Evolutionary conservation across 2,888 invertebrate species (phyloP), one percentile per base, ranked within the genome.

Genomic region (Amphipyra tragopoginis): DNA sequence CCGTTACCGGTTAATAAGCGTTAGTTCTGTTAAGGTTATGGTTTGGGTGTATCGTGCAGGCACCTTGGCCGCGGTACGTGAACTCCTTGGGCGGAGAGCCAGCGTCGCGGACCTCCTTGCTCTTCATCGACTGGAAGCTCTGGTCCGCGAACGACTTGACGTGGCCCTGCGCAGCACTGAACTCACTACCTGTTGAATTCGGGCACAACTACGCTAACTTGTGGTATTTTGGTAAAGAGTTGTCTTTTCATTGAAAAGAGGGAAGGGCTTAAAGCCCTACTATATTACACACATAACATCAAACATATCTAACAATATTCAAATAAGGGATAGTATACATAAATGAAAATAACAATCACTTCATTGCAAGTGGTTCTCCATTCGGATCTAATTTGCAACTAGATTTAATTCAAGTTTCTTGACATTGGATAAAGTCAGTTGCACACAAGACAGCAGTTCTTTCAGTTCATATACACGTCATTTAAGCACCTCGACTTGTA

Each of bases 81-180:
- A 91, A 93, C 86, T 96, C 96, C 89, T 96, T 95, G 59, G 96
- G 96, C 33, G 97, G 97, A 63, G 97, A 97, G 90, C 96, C 96
- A 15, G 97, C 97, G 87, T 97, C 97, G 62, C 97, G 95, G 68
- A 97, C 96, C 92, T 97, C 97, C 93, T 97, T 97, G 80, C 96
- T 96, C 93, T 97, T 97, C 89, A 97, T 95, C 72, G 97, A 96
- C 88, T 97, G 95, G 93, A 97, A 97, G 86, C 96, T 97, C 91
- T 97, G 97, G 91, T 97, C 97, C 54, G 96, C 95, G 83, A 97
- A 94, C 11, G 97, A 96, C 85, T 97, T 96, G 55, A 97, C 96
- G 88, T 97, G 97, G 79, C 94, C 95, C 76, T 95, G 94, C 75
- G 90, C 80, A 80, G 91, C 85, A 72, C 90, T 86, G 89, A 93